phyloP scores from a whole-genome alignment of 2,888 invertebrate genomes.

The Cremastinae sp. region DNA sequence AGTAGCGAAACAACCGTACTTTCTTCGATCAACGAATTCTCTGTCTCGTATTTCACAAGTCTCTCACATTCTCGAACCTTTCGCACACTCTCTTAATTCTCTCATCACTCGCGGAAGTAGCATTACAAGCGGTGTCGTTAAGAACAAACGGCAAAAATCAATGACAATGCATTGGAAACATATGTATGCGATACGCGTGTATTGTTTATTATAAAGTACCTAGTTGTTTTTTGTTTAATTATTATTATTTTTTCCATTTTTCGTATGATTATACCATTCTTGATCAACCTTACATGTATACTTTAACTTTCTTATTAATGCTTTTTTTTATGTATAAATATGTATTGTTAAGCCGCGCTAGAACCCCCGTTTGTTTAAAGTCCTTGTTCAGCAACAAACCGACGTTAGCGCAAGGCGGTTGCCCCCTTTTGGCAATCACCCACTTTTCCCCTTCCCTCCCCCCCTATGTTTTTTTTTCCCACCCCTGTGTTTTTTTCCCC shows the following conservation, averaged over 20 bases:
- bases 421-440: conserved; percentile 62
- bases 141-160: conserved; percentile 79
- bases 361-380: conserved; percentile 74
- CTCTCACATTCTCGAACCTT: conserved; percentile 10
- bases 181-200: conserved; percentile 77
- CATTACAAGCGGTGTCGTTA: conserved; percentile 76
- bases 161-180: conserved; percentile 76
- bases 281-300: conserved; percentile 79
- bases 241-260: conserved; percentile 61
- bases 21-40: conserved; percentile 23
- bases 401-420: conserved; percentile 71
- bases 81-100: conserved; percentile 29
- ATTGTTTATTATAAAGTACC: conserved; percentile 78
- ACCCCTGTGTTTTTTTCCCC: conserved; percentile 32
- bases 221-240: conserved; percentile 66
- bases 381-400: conserved; percentile 76
- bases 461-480: conserved; percentile 9
- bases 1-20: conserved; percentile 6
- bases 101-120: conserved; percentile 63
- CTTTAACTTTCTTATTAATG: conserved; percentile 79
- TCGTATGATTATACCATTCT: conserved; percentile 79
- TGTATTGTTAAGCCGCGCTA: conserved; percentile 78
- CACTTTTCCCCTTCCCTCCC: conserved; percentile 39
- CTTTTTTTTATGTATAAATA: conserved; percentile 78
- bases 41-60: conserved; percentile 25